Base-by-base conservation (phyloP, 1,140 invertebrate genomes). In the Cotesia chilonis region DNA sequence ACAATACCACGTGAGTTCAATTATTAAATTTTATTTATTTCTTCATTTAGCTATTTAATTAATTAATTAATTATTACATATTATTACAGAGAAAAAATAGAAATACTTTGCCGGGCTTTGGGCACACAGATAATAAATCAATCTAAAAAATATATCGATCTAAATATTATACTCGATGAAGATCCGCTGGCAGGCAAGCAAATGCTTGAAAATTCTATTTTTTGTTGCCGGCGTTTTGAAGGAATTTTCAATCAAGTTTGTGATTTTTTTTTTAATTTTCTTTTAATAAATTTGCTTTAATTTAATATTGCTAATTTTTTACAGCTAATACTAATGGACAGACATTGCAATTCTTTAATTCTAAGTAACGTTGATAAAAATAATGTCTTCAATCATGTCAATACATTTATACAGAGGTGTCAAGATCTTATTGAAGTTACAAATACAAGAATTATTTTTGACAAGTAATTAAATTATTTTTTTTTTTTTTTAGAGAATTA, bases 341-440 rank as follows among this genome's bases (percentile, higher is more conserved):
- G 36, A 54, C 5, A 37, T 9, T 72, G 4, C 3, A 57, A 61
- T 37, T 38, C 35, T 10, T 17, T 35, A 17, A 59, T 57, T 17
- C 60, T 75, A 54, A 73, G 68, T 47, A 66, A 14, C 6, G 55
- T 95, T 37, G 91, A 95, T 75, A 89, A 91, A 75, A 89, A 89
- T 10, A 89, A 90, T 0, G 92, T 97, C 71, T 96, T 97, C 82
- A 94, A 95, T 80, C 93, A 94, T 78, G 89, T 96, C 4, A 91
- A 96, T 79, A 93, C 94, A 0, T 97, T 96, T 80, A 90, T 95
- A 38, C 92, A 95, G 84, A 88, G 96, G 74, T 94, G 95, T 77
- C 90, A 91, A 70, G 95, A 97, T 84, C 88, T 97, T 75, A 89
- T 95, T 41, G 93, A 96, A 83, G 92, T 97, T 55, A 95, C 92